phyloP scores from a whole-genome alignment of 2,113 vertebrate species.

The Lipotes vexillifer region DNA sequence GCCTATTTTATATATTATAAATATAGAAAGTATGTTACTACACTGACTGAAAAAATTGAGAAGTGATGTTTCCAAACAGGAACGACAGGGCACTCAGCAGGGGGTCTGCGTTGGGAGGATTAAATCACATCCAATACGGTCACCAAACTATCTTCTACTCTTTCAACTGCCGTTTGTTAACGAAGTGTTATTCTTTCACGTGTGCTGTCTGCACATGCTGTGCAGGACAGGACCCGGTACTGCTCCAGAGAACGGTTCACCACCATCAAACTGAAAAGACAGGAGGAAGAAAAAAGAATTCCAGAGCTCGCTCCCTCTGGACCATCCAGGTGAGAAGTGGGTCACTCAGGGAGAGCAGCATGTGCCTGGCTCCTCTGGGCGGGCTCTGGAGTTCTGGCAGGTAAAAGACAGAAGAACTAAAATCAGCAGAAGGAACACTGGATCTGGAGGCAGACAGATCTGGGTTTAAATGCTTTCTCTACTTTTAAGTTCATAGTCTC shows the following conservation, averaged over 20 bases:
- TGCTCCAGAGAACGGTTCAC: neutral
- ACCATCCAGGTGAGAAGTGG: too few relatives aligned
- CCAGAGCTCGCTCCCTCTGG: too few relatives aligned
- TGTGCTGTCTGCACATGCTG: accelerated
- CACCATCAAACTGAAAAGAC: neutral
- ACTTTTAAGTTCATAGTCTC: neutral
- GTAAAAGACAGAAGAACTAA: neutral
- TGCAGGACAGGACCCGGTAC: accelerated
- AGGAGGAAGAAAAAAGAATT: neutral
- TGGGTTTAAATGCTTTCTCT: neutral
- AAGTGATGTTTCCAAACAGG: neutral
- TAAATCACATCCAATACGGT: neutral
- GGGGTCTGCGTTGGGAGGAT: neutral
- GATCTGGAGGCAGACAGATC: neutral
- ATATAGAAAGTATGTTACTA: neutral
- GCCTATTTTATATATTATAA: neutral
- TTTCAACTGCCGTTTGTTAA: neutral
- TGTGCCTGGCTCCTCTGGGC: neutral
- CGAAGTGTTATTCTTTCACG: neutral
- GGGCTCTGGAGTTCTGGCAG: neutral
- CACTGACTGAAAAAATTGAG: neutral
- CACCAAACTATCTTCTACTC: neutral
- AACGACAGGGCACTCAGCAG: neutral
- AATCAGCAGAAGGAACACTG: neutral
- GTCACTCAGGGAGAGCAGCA: neutral